These are phyloP conservation scores for Cichlasoma orientale DNA, from an alignment of 2,797 vertebrate genomes.

Conservation along the genomic window DNA sequence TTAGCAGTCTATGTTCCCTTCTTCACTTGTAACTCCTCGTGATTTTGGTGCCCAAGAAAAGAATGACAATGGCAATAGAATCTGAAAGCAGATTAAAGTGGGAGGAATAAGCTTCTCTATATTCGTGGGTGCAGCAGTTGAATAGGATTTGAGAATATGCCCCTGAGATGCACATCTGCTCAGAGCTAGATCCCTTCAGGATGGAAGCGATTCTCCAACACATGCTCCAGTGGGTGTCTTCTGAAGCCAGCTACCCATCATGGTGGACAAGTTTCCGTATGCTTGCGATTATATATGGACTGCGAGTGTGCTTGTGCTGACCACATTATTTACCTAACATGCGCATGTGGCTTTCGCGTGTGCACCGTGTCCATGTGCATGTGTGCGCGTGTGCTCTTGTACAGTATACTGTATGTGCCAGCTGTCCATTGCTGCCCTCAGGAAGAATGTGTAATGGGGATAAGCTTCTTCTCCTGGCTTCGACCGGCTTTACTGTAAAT, in stretches of 20 bases:
- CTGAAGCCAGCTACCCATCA: constrained; percentile 37
- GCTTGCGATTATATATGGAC: background rate
- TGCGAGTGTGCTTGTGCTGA: constrained; percentile 26
- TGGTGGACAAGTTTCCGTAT: constrained; percentile 24
- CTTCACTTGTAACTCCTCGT: background rate
- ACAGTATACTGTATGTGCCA: constrained; percentile 49
- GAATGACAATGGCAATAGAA: constrained; percentile 66
- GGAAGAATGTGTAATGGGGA: constrained; percentile 73
- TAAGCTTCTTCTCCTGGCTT: constrained; percentile 72
- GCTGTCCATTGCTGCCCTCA: constrained; percentile 69
- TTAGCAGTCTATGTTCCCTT: background rate
- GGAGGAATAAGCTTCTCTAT: constrained; percentile 76
- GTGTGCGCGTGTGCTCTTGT: constrained; percentile 20
- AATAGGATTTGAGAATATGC: constrained; percentile 73
- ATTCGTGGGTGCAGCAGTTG: constrained; percentile 65
- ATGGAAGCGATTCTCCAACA: constrained; percentile 34
- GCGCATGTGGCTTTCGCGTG: constrained; percentile 13
- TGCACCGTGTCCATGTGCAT: constrained; percentile 7
- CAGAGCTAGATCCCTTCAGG: constrained; percentile 49
- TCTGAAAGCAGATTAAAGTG: constrained; percentile 72
- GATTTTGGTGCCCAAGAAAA: constrained; percentile 39
- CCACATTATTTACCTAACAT: constrained; percentile 20
- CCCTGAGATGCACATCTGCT: constrained; percentile 71
- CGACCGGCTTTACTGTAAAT: constrained; percentile 60
- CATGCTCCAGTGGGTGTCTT: constrained; percentile 12